A percentile compares a stretch with the other conserved stretches of the same genome.
These are phyloP conservation scores for Motacilla alba DNA, from an alignment of 2,113 vertebrate genomes.

Conservation along the genomic window DNA sequence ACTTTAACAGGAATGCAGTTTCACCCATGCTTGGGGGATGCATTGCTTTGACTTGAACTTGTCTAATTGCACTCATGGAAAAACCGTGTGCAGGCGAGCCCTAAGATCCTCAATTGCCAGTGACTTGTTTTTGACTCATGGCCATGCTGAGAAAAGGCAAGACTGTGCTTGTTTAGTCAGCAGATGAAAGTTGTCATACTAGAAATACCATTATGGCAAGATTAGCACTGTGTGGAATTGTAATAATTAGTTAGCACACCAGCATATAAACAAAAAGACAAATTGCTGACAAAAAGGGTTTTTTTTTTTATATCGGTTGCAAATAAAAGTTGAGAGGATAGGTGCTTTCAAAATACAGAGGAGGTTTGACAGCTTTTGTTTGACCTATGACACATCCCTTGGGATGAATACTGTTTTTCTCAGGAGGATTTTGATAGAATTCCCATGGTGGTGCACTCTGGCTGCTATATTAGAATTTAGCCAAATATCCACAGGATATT, in stretches of 20 bases:
- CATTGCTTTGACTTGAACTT: not conserved
- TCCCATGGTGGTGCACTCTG: not conserved
- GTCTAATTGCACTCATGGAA: not conserved
- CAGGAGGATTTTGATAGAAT: not conserved
- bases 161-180: slow-evolving; percentile 27
- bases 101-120: not conserved
- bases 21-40: not conserved
- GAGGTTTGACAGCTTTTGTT: not conserved
- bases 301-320: not conserved
- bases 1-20: not conserved
- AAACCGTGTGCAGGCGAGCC: not conserved
- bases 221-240: not conserved
- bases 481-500: slow-evolving; percentile 1
- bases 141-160: slow-evolving; percentile 5
- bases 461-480: not conserved
- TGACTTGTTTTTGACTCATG: not conserved
- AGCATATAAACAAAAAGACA: slow-evolving; percentile 21
- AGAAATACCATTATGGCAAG: slow-evolving; percentile 52
- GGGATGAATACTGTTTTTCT: not conserved
- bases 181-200: slow-evolving; percentile 40
- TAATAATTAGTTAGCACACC: slow-evolving; percentile 35
- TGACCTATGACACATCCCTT: slow-evolving; percentile 12
- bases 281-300: slow-evolving; percentile 37
- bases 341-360: not conserved
- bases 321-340: not conserved